Percentiles rank a stretch among this genome's conserved stretches.
phyloP scores from a whole-genome alignment of 1,140 invertebrate species.

The Papilio polyxenes region DNA sequence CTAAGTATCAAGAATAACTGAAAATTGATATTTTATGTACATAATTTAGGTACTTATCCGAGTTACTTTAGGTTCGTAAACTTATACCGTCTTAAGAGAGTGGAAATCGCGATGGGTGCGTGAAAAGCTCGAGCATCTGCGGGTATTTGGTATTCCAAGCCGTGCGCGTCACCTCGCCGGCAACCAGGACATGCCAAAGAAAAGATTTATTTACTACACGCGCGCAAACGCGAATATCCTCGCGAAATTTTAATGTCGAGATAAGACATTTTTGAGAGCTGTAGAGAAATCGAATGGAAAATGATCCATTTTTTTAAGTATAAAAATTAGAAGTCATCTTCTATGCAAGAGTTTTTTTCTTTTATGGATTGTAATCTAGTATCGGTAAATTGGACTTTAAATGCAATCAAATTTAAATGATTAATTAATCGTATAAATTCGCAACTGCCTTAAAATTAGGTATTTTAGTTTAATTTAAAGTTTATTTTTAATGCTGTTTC shows the following conservation, averaged over 20 bases:
- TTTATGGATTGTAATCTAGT: too few relatives aligned
- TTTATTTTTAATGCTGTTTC: neutral
- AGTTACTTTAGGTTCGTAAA: too few relatives aligned
- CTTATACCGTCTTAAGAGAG: neutral
- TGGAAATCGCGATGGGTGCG: neutral
- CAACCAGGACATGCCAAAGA: slow-evolving; percentile 45
- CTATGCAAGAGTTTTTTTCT: neutral
- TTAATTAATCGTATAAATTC: too few relatives aligned
- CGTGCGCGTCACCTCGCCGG: slow-evolving; percentile 46
- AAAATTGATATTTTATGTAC: too few relatives aligned
- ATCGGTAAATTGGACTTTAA: too few relatives aligned
- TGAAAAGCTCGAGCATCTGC: neutral
- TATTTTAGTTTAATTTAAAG: neutral
- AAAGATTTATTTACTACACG: slow-evolving; percentile 43
- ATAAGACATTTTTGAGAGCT: slow-evolving; percentile 9
- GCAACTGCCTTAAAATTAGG: too few relatives aligned
- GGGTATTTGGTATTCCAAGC: slow-evolving; percentile 50
- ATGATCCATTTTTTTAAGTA: neutral
- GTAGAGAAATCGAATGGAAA: slow-evolving; percentile 10
- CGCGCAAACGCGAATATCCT: slow-evolving; percentile 24
- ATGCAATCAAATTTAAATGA: too few relatives aligned
- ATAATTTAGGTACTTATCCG: too few relatives aligned
- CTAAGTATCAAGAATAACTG: too few relatives aligned
- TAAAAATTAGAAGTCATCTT: neutral
- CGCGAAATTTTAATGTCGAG: slow-evolving; percentile 27